Evolutionary conservation across 2,797 vertebrate species (phyloP), one percentile per base, ranked within the genome.

Genomic region (Rhinogobio ventralis): DNA sequence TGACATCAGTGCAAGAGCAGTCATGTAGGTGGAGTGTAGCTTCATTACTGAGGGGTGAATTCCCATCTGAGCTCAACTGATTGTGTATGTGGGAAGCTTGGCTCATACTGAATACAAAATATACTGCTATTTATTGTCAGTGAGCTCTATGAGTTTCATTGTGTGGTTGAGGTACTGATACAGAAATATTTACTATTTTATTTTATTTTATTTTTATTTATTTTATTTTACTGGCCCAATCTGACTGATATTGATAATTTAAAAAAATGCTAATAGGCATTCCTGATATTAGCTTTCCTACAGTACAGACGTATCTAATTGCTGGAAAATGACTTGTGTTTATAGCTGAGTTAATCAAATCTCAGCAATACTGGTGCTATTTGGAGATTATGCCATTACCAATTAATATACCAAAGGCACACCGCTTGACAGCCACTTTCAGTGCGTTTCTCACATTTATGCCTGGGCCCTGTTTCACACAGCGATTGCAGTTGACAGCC

Each of bases 21-120:
- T 73, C 73, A 36, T 79, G 76, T 67, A 49, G 60, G 28, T 28
- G 69, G 30, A 79, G 86, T 71, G 42, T 67, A 45, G 72, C 85
- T 83, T 86, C 72, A 86, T 86, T 80, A 74, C 60, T 49, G 60
- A 62, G 73, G 73, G 60, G 20, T 62, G 67, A 88, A 85, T 85
- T 88, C 86, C 77, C 81, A 72, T 81, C 42, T 17, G 64, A 46
- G 62, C 57, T 85, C 30, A 30, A n/a, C 79, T 85, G 82, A 82
- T 78, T 81, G 71, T 85, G 77, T 81, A 66, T 68, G 42, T 68
- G 66, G 49, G 83, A 36, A 53, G 49, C 46, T 82, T 80, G 78
- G 33, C 84, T 83, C 53, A 13, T 60, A 77, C 36, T 20, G 57
- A 53, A 83, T 75, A 42, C 25, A 23, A 19, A 69, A 71, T 78